Evolutionary conservation across 2,797 vertebrate species (phyloP).

Genomic region (Eremophila alpestris): DNA sequence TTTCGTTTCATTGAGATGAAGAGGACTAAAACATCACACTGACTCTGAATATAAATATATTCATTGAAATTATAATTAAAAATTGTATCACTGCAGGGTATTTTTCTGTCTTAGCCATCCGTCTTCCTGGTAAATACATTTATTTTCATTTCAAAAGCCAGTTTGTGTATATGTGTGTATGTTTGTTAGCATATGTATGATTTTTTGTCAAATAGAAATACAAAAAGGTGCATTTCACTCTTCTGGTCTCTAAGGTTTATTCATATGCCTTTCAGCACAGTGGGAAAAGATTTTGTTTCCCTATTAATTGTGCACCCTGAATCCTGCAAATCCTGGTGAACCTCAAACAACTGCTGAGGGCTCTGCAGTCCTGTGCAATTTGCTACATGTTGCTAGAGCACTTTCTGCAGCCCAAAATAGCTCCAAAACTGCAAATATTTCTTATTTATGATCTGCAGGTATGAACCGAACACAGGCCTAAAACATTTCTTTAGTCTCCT

Average conservation of each 20-base stretch:
- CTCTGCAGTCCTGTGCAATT: neutral
- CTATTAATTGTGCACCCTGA: neutral
- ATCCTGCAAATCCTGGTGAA: neutral
- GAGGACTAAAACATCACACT: neutral
- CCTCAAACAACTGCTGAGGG: neutral
- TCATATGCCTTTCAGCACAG: neutral
- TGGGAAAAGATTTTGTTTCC: neutral
- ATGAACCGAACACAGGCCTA: neutral
- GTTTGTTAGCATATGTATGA: neutral
- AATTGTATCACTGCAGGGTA: rapidly evolving
- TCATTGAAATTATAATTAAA: neutral
- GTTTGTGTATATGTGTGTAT: neutral
- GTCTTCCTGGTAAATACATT: neutral
- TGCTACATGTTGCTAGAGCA: neutral
- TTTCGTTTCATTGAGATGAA: neutral
- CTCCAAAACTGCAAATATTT: neutral
- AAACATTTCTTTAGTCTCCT: neutral
- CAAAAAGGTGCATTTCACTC: neutral
- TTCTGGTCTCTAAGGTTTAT: neutral
- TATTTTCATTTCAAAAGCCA: neutral
- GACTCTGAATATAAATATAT: neutral
- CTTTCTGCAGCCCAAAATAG: neutral
- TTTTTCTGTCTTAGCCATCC: neutral
- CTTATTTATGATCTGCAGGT: neutral
- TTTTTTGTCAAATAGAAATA: neutral